phyloP scores from a whole-genome alignment of 1,140 invertebrate species.

The Stegodyphus mimosarum region DNA sequence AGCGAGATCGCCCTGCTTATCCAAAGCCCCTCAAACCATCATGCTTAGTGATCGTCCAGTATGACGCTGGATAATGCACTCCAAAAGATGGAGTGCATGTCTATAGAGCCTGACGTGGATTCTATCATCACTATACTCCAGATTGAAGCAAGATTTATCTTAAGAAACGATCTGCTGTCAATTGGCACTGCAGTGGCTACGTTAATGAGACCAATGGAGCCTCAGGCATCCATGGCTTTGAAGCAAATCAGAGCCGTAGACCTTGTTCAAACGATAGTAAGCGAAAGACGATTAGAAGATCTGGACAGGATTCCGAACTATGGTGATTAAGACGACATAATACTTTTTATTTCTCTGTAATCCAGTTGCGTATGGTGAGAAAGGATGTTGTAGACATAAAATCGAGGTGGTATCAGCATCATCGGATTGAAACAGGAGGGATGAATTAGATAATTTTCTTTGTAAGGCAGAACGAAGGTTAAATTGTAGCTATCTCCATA shows the following conservation, averaged over 20 bases:
- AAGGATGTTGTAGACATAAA: conserved; percentile 64
- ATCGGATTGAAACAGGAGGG: conserved; percentile 57
- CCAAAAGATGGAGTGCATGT: too few species aligned
- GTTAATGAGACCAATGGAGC: too few species aligned
- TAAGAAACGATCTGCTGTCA: too few species aligned
- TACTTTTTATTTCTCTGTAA: conserved; percentile 48
- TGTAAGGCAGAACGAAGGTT: conserved; percentile 68
- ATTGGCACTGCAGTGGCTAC: too few species aligned
- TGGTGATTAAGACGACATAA: conserved; percentile 66
- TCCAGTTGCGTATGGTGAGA: conserved; percentile 64
- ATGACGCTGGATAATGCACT: too few species aligned
- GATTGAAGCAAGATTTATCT: too few species aligned
- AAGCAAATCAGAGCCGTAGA: conserved; percentile 39
- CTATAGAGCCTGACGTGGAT: too few species aligned
- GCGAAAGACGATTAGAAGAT: conserved; percentile 66
- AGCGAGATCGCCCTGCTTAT: too few species aligned
- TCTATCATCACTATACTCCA: too few species aligned
- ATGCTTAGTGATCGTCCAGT: too few species aligned
- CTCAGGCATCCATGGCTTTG: too few species aligned
- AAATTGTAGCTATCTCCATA: conserved; percentile 67
- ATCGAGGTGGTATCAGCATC: conserved; percentile 61
- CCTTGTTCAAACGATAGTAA: conserved; percentile 63
- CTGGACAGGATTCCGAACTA: conserved; percentile 64
- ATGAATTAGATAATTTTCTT: conserved; percentile 68
- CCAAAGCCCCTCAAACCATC: too few species aligned